Percentiles rank a stretch among this genome's conserved stretches.
Evolutionary conservation across 1,140 invertebrate species (phyloP).

Genomic region (Habropoda laboriosa): DNA sequence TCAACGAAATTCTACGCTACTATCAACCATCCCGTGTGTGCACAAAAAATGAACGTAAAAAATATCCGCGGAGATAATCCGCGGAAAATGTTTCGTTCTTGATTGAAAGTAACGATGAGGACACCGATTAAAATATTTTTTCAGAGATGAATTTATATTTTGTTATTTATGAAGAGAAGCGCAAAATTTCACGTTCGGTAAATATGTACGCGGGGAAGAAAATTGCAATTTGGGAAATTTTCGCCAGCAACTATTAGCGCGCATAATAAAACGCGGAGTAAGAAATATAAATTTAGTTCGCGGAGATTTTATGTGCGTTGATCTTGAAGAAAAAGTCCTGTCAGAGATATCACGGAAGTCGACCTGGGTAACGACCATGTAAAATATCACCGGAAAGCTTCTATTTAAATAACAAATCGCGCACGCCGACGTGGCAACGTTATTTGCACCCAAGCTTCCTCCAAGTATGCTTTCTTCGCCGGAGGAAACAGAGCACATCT

Average conservation of each 20-base stretch:
- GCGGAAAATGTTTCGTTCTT: background rate
- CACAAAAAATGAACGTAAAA: too few relatives aligned
- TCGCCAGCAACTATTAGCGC: background rate
- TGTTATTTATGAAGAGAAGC: too few relatives aligned
- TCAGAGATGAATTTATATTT: background rate
- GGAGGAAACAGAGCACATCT: too few relatives aligned
- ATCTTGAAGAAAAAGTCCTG: background rate
- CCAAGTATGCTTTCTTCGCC: too few relatives aligned
- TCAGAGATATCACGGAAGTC: background rate
- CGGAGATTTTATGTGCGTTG: background rate
- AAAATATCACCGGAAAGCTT: background rate
- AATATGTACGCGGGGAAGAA: too few relatives aligned
- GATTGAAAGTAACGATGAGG: too few relatives aligned
- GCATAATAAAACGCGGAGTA: background rate
- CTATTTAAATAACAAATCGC: slow-evolving; percentile 38
- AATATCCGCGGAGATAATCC: too few relatives aligned
- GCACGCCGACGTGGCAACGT: background rate
- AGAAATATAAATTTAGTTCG: background rate
- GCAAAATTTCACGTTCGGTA: background rate
- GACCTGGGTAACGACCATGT: background rate
- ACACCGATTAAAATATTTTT: background rate
- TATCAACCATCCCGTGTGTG: too few relatives aligned
- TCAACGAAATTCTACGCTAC: background rate
- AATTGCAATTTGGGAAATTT: background rate
- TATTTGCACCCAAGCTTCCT: background rate